Base-by-base conservation (phyloP, 2,797 vertebrate species). In the Cetoscarus ocellatus region DNA sequence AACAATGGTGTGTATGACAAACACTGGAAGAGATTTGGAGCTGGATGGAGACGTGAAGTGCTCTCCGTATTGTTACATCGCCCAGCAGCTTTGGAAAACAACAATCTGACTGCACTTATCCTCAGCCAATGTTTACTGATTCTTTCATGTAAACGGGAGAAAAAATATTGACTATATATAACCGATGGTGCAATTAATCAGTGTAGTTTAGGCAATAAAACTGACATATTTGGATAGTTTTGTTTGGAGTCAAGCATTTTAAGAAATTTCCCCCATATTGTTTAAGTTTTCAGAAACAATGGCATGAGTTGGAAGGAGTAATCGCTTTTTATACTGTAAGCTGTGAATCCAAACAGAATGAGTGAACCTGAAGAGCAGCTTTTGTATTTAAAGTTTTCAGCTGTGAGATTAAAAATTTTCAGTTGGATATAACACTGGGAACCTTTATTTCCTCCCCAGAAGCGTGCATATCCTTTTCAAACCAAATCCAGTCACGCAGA, bases 331-430 rank as follows among this genome's bases (percentile, higher is more conserved):
- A 49, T 61, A 79, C 70, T 78, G 76, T 80, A 86, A 76, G 62
- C 84, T 81, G 80, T 70, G 70, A 53, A 85, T 74, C 63, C 82
- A 84, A 72, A 55, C 75, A 66, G 80, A 77, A 75, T 74, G 84
- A 90, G 79, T 85, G 81, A 91, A 90, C 79, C 81, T 81, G 73
- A 77, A 84, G 77, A 86, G 85, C 68, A 66, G 84, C 85, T 93
- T 91, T 93, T 86, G 83, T 87, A 84, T 91, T 92, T 77, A 91
- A 92, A 91, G 90, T 94, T 94, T 92, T 91, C 75, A 84, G 85
- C 92, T 93, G 90, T 93, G 91, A 92, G 91, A 93, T 93, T 92
- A 93, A 93, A 92, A 85, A 92, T 93, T 90, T 91, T 87, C 89
- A 87, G 82, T 90, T 85, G 89, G 84, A 78, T 89, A 86, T 92